Percentiles rank a stretch among this genome's conserved stretches.
Conservation (phyloP, 2,113 vertebrate genomes). For the Carassius gibelio region DNA sequence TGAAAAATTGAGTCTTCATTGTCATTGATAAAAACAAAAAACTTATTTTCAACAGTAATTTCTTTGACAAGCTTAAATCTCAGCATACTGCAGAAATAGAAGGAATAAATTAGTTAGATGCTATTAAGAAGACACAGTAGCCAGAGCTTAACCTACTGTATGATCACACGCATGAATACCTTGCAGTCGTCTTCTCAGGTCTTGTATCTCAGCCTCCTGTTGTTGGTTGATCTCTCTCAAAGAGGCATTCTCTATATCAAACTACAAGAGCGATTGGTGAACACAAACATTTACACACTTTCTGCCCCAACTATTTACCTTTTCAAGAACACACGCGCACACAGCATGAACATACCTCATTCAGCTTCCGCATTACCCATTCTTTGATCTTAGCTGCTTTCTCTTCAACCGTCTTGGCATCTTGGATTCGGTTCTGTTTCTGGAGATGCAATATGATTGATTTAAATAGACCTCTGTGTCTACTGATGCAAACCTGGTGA, state of each 20-base stretch:
- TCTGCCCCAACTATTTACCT: background rate
- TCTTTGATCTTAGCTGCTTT: slow-evolving; percentile 99
- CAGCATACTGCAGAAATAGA: background rate
- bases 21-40: too few species aligned
- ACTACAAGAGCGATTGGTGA: slow-evolving; percentile 68
- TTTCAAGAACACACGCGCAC: background rate
- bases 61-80: too few species aligned
- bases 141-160: background rate
- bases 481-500: background rate
- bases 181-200: slow-evolving; percentile 84
- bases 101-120: background rate
- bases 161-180: slow-evolving; percentile 70
- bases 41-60: too few species aligned
- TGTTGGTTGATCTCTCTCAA: slow-evolving; percentile 87
- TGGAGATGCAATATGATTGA: slow-evolving; percentile 58
- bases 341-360: slow-evolving; percentile 79
- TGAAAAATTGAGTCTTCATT: background rate
- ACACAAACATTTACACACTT: background rate
- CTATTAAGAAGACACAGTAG: background rate
- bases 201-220: slow-evolving; percentile 85
- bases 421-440: slow-evolving; percentile 91
- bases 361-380: slow-evolving; percentile 94
- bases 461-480: background rate
- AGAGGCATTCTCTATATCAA: slow-evolving; percentile 90
- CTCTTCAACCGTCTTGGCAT: slow-evolving; percentile 96